Evolutionary conservation across 2,888 invertebrate species (phyloP).

Genomic region (Smittia aterrima): DNA sequence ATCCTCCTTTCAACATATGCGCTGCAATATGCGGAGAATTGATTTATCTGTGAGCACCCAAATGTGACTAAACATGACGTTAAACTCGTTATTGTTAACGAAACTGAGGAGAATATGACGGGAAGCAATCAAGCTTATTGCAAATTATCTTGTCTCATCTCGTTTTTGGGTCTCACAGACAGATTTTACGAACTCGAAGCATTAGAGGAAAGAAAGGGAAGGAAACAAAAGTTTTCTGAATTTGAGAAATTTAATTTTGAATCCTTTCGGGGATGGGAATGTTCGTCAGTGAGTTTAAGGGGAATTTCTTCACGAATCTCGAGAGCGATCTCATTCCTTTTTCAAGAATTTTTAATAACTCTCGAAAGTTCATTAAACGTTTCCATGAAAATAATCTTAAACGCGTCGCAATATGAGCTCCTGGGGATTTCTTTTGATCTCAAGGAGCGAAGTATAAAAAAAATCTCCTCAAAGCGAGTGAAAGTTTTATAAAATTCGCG

Average conservation of each 20-base stretch:
- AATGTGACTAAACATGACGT: conserved; percentile 25
- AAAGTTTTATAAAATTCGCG: neutral
- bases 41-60: conserved; percentile 15
- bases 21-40: neutral
- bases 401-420: neutral
- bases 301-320: too few species aligned
- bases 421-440: neutral
- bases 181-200: neutral
- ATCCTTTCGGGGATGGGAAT: neutral
- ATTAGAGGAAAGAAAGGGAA: neutral
- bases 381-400: neutral
- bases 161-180: neutral
- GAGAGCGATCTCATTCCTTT: neutral
- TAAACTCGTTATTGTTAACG: conserved; percentile 25
- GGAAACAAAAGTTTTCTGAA: neutral
- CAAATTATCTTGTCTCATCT: conserved; percentile 25
- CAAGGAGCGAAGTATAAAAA: neutral
- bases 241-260: neutral
- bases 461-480: neutral
- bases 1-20: conserved; percentile 26
- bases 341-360: neutral
- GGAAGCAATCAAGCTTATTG: conserved; percentile 31
- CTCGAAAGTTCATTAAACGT: conserved; percentile 9
- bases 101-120: neutral
- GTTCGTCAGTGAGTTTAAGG: too few species aligned